These are phyloP conservation scores for Sarcophilus harrisii DNA, from an alignment of 2,797 vertebrate genomes.

Conservation along the genomic window DNA sequence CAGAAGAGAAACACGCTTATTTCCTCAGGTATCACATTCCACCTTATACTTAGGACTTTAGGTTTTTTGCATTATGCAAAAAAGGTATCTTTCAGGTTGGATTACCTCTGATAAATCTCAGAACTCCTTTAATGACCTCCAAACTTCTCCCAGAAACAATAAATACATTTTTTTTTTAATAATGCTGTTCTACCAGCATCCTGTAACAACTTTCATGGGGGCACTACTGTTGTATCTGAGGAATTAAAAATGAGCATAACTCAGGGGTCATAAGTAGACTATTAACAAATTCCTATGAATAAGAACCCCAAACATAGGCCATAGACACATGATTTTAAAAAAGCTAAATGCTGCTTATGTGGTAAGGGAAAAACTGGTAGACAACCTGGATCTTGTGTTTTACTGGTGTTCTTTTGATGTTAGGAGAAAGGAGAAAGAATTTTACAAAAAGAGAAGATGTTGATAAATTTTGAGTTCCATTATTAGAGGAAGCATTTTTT, in stretches of 20 bases:
- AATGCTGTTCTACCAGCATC: background rate
- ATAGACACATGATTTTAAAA: too few relatives aligned
- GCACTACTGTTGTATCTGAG: background rate
- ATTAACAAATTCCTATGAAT: background rate
- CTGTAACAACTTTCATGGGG: background rate
- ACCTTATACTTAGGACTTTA: background rate
- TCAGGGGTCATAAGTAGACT: too few relatives aligned
- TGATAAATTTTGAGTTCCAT: background rate
- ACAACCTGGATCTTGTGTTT: too few relatives aligned
- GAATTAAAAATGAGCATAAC: background rate
- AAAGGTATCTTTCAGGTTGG: background rate
- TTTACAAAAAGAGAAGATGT: too few relatives aligned
- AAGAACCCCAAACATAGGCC: background rate
- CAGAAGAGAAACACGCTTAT: background rate
- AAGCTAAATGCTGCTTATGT: too few relatives aligned
- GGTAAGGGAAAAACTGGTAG: too few relatives aligned
- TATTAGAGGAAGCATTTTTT: background rate
- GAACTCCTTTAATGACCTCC: background rate
- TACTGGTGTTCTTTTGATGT: background rate
- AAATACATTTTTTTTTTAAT: background rate
- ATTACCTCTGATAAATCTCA: background rate
- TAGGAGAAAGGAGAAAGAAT: background rate
- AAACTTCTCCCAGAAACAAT: background rate
- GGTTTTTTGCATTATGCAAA: background rate
- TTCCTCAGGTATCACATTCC: background rate